Evolutionary conservation across 2,888 invertebrate species (phyloP).

Genomic region (Papilio gigon): DNA sequence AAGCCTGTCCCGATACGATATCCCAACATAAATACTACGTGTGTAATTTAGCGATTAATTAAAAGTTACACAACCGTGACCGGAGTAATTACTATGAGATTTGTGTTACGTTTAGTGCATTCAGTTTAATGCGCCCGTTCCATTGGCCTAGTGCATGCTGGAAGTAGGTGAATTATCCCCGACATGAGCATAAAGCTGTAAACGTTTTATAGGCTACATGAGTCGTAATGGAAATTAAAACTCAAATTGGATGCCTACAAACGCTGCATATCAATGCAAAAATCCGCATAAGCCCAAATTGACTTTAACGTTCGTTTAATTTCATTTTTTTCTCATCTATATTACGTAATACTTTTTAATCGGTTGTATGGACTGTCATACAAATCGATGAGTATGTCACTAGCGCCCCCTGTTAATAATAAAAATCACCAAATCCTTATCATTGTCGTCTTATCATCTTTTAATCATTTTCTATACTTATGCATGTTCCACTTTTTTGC

Average conservation of each 20-base stretch:
- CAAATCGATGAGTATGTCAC: too few species aligned
- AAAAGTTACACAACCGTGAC: constrained; percentile 79
- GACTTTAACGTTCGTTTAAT: neutral
- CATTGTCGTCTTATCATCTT: too few species aligned
- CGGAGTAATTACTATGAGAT: constrained; percentile 70
- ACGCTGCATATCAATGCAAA: constrained; percentile 37
- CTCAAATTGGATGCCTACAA: constrained; percentile 43
- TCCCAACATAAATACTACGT: constrained; percentile 63
- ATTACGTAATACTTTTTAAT: too few species aligned
- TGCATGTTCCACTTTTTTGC: neutral
- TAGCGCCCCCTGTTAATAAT: too few species aligned
- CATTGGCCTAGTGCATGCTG: constrained; percentile 44
- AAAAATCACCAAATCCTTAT: too few species aligned
- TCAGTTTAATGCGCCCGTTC: constrained; percentile 54
- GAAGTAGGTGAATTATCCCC: constrained; percentile 58
- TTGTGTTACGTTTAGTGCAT: constrained; percentile 69
- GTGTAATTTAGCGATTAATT: constrained; percentile 81
- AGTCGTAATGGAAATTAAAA: constrained; percentile 49
- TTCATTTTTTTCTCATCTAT: neutral
- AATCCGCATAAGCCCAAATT: constrained; percentile 6
- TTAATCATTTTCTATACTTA: neutral
- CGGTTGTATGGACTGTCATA: too few species aligned
- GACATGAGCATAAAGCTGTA: constrained; percentile 50
- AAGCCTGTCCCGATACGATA: constrained; percentile 55
- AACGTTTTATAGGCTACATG: constrained; percentile 48